Base-by-base conservation (phyloP, 2,888 invertebrate species). In the Aphodius granarius region DNA sequence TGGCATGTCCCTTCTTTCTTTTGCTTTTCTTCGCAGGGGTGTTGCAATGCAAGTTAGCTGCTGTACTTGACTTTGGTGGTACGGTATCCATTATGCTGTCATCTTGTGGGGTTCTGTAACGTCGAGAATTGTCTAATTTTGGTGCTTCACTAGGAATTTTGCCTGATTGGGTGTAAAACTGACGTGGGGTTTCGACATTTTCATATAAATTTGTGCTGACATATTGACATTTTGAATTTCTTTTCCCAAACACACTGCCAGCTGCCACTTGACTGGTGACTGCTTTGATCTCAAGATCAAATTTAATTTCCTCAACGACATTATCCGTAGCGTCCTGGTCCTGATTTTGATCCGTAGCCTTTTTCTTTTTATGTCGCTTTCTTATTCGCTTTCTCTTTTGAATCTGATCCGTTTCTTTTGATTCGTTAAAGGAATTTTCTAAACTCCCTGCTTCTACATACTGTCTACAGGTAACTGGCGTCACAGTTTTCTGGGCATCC, bases 301-400 rank as follows among this genome's bases (percentile, higher is more conserved):
- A 20, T 20, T 73, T 16, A 63, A n/a, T n/a, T n/a, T n/a, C n/a
- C n/a, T n/a, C n/a, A n/a, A 75, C 75, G 16, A 75, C 73, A 17
- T 20, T n/a, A 20, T 20, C 63, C 22, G 18, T 23, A 23, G 66
- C 16, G 17, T 66, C 62, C 15, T 13, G 21, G 63, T 65, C 63
- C 22, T 22, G 72, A 66, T n/a, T n/a, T 74, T 20, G 18, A 19
- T 88, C 77, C 82, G 83, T 19, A 16, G 16, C 5, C 19, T 16
- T 19, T 19, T 71, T 72, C 16, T 66, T 75, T 62, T 5, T 66
- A 65, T 66, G 5, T 71, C 17, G 43, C 9, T 75, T 75, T 72
- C 21, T 75, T 72, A 62, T 71, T 66, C 43, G 62, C n/a, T 62
- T 72, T 75, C 20, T 72, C 66, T 66, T 21, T 65, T 66, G 75